Evolutionary conservation across 2,113 vertebrate species (phyloP).

Genomic region (Mugil cephalus): DNA sequence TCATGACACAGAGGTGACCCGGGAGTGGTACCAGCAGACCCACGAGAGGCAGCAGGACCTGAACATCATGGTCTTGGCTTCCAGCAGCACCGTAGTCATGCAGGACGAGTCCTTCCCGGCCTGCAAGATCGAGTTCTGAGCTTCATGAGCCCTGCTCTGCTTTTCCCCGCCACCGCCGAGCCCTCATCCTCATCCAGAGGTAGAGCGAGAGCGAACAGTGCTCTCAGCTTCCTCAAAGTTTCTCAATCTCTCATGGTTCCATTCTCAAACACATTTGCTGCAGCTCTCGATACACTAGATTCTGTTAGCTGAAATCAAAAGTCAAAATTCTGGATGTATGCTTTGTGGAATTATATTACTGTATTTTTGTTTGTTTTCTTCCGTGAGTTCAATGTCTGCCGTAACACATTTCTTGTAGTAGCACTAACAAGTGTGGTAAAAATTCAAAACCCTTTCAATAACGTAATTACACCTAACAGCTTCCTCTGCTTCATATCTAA

Average conservation of each 20-base stretch:
- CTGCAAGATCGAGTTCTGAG: conserved; percentile 99
- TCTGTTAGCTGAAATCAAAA: conserved; percentile 51
- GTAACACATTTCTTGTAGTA: conserved; percentile 13
- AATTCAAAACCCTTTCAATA: neutral
- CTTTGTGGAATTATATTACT: conserved; percentile 46
- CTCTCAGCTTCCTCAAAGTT: conserved; percentile 42
- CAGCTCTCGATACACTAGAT: conserved; percentile 45
- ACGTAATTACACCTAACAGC: conserved; percentile 10
- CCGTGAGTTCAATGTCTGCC: conserved; percentile 21
- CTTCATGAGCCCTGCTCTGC: conserved; percentile 24
- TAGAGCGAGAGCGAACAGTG: conserved; percentile 24
- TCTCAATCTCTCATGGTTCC: conserved; percentile 45
- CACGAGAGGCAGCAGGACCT: conserved; percentile 97
- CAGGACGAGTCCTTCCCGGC: conserved; percentile 99
- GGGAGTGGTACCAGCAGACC: conserved; percentile 99
- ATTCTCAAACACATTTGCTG: conserved; percentile 43
- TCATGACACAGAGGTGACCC: conserved; percentile 96
- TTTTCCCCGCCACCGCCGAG: neutral
- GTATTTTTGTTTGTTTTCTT: conserved; percentile 38
- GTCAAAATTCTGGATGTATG: conserved; percentile 31
- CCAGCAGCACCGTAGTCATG: conserved; percentile 99
- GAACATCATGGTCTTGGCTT: conserved; percentile 97
- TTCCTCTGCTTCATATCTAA: conserved; percentile 22
- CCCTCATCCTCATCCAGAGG: conserved; percentile 24
- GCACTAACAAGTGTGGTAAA: conserved; percentile 15